Percentiles rank a stretch among this genome's conserved stretches.
Conservation (phyloP, 2,888 invertebrate species). For the Drosophila atroscutellata region DNA sequence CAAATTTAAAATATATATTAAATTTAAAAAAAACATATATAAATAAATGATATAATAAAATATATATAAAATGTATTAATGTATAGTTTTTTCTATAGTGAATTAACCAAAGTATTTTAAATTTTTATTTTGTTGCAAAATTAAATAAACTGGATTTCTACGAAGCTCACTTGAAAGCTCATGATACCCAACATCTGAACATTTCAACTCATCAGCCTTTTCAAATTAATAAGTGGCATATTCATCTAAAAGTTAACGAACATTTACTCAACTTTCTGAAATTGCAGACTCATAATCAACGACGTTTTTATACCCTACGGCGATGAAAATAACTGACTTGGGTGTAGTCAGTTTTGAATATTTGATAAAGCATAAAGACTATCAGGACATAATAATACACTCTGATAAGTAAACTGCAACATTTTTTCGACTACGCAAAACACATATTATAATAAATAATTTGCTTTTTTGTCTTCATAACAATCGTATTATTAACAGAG, state of each 20-base stretch:
- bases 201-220: slow-evolving; percentile 23
- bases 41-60: not conserved
- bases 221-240: slow-evolving; percentile 50
- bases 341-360: not conserved
- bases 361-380: not conserved
- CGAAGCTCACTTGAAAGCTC: not conserved
- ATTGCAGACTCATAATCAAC: not conserved
- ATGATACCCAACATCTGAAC: slow-evolving; percentile 27
- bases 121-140: not conserved
- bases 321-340: not conserved
- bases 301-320: not conserved
- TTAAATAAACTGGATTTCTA: not conserved
- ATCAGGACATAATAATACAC: not conserved
- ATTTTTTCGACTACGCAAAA: no score
- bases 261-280: slow-evolving; percentile 6
- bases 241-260: slow-evolving; percentile 17
- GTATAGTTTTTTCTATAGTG: not conserved
- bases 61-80: not conserved
- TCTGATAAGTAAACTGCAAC: not conserved
- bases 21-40: not conserved
- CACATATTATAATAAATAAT: not conserved
- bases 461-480: not conserved
- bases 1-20: not conserved
- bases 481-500: not conserved
- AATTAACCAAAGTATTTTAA: not conserved